Evolutionary conservation across 1,140 invertebrate species (phyloP).

Genomic region (Halyomorpha halys): DNA sequence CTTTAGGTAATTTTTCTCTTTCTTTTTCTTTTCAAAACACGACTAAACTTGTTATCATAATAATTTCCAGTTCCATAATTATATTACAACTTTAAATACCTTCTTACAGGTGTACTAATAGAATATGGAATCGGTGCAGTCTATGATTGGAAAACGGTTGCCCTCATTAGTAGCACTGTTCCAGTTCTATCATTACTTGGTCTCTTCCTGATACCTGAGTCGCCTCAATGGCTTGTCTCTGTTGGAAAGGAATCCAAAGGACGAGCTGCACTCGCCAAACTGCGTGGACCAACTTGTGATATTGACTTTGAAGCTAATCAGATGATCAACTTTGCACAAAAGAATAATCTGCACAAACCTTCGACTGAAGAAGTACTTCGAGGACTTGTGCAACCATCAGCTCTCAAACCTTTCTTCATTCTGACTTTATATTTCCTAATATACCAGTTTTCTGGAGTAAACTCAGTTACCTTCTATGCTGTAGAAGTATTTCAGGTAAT

Average conservation of each 20-base stretch:
- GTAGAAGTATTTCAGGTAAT: constrained; percentile 57
- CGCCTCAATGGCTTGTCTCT: constrained; percentile 56
- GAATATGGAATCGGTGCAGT: constrained; percentile 52
- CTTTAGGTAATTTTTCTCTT: constrained; percentile 28
- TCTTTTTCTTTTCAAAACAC: too few species aligned
- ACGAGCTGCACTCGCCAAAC: constrained; percentile 44
- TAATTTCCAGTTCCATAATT: neutral
- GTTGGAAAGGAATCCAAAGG: constrained; percentile 50
- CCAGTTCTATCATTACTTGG: constrained; percentile 46
- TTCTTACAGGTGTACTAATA: constrained; percentile 34
- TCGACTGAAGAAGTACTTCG: constrained; percentile 40
- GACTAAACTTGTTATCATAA: too few species aligned
- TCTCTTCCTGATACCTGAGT: constrained; percentile 56
- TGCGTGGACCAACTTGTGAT: constrained; percentile 48
- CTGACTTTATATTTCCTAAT: constrained; percentile 56
- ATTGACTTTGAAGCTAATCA: constrained; percentile 50
- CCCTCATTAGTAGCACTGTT: constrained; percentile 46
- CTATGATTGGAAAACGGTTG: constrained; percentile 47
- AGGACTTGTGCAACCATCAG: constrained; percentile 47
- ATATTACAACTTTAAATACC: neutral
- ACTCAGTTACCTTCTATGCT: constrained; percentile 68
- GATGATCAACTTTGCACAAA: constrained; percentile 49
- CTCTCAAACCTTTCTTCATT: constrained; percentile 52
- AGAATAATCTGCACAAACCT: constrained; percentile 43
- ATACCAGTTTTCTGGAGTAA: constrained; percentile 63